Conservation (phyloP, 2,888 invertebrate species). For the Dinocampus coccinellae region DNA sequence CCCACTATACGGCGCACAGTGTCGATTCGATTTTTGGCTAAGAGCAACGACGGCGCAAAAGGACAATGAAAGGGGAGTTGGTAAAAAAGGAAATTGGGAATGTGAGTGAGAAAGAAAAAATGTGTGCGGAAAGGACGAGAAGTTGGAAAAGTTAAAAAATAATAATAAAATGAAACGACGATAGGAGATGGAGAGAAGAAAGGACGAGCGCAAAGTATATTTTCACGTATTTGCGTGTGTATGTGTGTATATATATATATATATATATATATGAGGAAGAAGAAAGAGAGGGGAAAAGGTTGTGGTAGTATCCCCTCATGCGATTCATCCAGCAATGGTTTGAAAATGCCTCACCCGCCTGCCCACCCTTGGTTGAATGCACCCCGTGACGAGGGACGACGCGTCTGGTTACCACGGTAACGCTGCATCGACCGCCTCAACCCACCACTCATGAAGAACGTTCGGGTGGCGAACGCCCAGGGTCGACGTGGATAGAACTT, state of each 20-base stretch:
- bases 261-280: not conserved
- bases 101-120: not conserved
- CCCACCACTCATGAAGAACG: constrained; percentile 44
- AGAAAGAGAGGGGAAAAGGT: constrained; percentile 20
- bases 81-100: not conserved
- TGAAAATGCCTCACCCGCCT: constrained; percentile 49
- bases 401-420: constrained; percentile 71
- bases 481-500: constrained; percentile 29
- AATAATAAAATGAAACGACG: constrained; percentile 1
- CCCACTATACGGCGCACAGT: not conserved
- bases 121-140: constrained; percentile 19
- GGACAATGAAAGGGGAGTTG: constrained; percentile 7
- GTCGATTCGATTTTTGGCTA: constrained; percentile 39
- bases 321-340: constrained; percentile 57
- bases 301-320: constrained; percentile 55
- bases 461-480: constrained; percentile 27
- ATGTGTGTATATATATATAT: not conserved
- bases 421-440: constrained; percentile 72
- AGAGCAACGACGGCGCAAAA: not conserved
- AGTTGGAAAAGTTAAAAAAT: constrained; percentile 32
- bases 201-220: not conserved
- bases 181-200: not conserved
- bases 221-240: constrained; percentile 2
- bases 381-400: constrained; percentile 71
- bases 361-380: constrained; percentile 62